Base-by-base conservation (phyloP, 2,797 vertebrate genomes). In the Sylvia borin region DNA sequence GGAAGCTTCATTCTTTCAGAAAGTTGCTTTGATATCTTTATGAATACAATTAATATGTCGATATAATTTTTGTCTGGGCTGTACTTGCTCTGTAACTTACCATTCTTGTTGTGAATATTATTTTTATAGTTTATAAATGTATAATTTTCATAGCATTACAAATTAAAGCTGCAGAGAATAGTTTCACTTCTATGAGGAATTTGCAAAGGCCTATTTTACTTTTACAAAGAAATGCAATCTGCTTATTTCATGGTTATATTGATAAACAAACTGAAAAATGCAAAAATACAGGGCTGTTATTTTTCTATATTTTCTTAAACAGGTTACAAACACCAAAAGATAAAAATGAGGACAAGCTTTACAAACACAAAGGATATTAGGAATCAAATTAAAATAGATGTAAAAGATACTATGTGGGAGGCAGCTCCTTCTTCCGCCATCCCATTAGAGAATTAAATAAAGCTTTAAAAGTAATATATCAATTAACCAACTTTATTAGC, bases 71-170 rank as follows among this genome's bases (percentile, higher is more conserved):
- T 61, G 27, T 60, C 62, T 7, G 2, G 74, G 62, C 26, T 85
- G 55, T 67, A 40, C 45, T 66, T 92, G 72, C 19, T 71, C 80
- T 67, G n/a, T 77, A 92, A 77, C 92, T 88, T 86, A 92, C 38
- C n/a, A 43, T 61, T 60, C 51, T 84, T 74, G 16, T 79, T 83
- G 58, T 91, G 54, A 93, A 53, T 36, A 64, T 40, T 9, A 88
- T 29, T 97, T 88, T 34, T 72, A 71, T 78, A 57, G 60, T 96
- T 95, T 81, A 93, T 87, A 85, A 92, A 93, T 72, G 40, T 65
- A 53, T 55, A 48, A 78, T 87, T 95, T 95, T 83, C 26, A 40
- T 66, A 92, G 66, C 9, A 34, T 61, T 79, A 86, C 61, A 92
- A 91, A 88, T 84, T 50, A 95, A 84, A 87, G 26, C 20, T 40